Evolutionary conservation across 2,888 invertebrate genomes (phyloP), one percentile per base, ranked within the genome.

Genomic region (Monoplex corrugatus): DNA sequence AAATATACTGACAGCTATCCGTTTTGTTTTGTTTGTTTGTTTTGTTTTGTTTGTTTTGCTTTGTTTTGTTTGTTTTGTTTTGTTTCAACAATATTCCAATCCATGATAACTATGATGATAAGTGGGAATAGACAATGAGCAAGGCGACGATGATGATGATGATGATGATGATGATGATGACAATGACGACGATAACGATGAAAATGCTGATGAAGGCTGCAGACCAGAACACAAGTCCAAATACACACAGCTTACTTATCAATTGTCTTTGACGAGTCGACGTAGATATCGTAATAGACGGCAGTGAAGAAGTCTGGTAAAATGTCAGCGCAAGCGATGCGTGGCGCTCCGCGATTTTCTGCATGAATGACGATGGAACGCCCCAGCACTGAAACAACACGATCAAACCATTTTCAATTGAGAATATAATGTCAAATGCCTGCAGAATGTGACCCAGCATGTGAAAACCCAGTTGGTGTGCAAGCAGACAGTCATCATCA

Each of bases 361-460:
- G 98, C 98, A 94, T 98, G 98, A 84, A 99, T 97, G 5, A 98
- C 98, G 63, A 99, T 96, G 10, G 98, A 98, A 95, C 97, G 98
- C 97, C 94, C 94, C 35, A 92, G 90, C 43, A 94, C 95, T 94
- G 92, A 35, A 68, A 68, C 13, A 1, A 28, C 10, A 50, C 50
- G 16, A 50, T 8, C 8, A 8, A 50, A 50, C 16, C 8, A 50
- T 13, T 16, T 13, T 16, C 50, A 50, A 16, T 16, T 68, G 28
- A 5, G 23, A n/a, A 23, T 5, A 6, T 5, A 23, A 5, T 13
- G 3, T 23, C 5, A 23, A 23, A 23, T 23, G 16, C 3, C 63
- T 5, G 23, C 63, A 28, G 16, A 28, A 68, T 5, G 28, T 13
- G 5, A 68, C 16, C 13, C 5, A 68, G 23, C 16, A 68, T 5